Evolutionary conservation across 2,888 invertebrate genomes (phyloP).

Genomic region (Pammene fasciana): DNA sequence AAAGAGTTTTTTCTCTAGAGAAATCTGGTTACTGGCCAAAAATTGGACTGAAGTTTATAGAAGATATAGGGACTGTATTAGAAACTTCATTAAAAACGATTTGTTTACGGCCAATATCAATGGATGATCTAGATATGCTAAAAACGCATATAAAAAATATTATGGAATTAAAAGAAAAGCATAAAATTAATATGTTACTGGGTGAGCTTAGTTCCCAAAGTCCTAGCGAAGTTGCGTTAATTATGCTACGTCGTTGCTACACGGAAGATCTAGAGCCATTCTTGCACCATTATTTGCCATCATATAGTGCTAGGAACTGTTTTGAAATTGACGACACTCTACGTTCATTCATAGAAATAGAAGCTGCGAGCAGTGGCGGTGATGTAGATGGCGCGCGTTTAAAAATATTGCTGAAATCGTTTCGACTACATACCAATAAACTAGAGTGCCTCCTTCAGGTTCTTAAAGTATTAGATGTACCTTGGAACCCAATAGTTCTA

Average conservation of each 20-base stretch:
- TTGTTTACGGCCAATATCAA: constrained; percentile 69
- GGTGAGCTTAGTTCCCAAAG: constrained; percentile 72
- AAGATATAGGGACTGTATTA: constrained; percentile 66
- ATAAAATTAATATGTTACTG: constrained; percentile 75
- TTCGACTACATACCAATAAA: constrained; percentile 66
- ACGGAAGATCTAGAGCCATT: constrained; percentile 75
- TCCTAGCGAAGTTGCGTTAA: constrained; percentile 72
- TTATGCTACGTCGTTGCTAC: constrained; percentile 78
- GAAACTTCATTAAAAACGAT: constrained; percentile 70
- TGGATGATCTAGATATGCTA: constrained; percentile 72
- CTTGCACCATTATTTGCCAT: constrained; percentile 71
- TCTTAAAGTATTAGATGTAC: constrained; percentile 74
- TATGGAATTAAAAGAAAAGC: constrained; percentile 74
- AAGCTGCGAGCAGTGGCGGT: constrained; percentile 72
- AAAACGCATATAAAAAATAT: constrained; percentile 72
- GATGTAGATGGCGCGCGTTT: constrained; percentile 70
- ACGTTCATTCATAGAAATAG: constrained; percentile 70
- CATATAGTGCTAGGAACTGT: constrained; percentile 67
- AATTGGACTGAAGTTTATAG: constrained; percentile 76
- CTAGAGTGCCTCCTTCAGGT: constrained; percentile 73
- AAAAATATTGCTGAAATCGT: constrained; percentile 66
- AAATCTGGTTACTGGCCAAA: constrained; percentile 79
- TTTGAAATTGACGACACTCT: constrained; percentile 76
- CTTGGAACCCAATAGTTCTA: constrained; percentile 67
- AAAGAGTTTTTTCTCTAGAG: constrained; percentile 74